Base-by-base conservation (phyloP, 2,888 invertebrate genomes). In the Lissocephala sabroskyi region DNA sequence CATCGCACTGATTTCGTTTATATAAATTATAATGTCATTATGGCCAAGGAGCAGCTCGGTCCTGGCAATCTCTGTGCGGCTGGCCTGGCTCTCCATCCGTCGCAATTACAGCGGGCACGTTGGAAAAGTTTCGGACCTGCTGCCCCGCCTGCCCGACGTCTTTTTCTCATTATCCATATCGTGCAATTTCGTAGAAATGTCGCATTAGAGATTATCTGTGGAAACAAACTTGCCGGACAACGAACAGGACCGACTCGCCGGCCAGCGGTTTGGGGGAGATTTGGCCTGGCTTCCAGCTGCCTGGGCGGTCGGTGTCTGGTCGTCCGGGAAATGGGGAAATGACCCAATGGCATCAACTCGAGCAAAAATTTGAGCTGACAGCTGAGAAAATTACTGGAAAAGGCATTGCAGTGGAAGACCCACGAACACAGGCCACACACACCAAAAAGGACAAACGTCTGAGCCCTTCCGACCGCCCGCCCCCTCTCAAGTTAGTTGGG, bases 21-120 rank as follows among this genome's bases (percentile, higher is more conserved):
- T 79, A 79, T 79, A 79, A 80, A 81, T 81, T 81, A 81, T 80
- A 81, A 76, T 81, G 81, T 79, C 82, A 82, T 81, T 81, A 79
- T 71, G 63, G 65, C 48, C 68, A 62, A 73, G 10, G 14, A 41
- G 17, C 17, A 35, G 16, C 35, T 16, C 30, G 18, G 4, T 18
- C n/a, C 10, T 52, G 58, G 74, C 68, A 70, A 76, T 70, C 28
- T 30, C 17, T 43, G 6, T 33, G 17, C 56, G 42, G 37, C 59
- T 51, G 33, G n/a, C 36, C 45, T 37, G 37, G 17, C 39, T n/a
- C n/a, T n/a, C n/a, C n/a, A n/a, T n/a, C n/a, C n/a, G n/a, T n/a
- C n/a, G 16, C 23, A 23, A 23, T 23, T 23, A 23, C 23, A 7
- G 23, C 23, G 4, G 7, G 4, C 23, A 7, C 3, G 23, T 3